Base-by-base conservation (phyloP, 2,113 vertebrate genomes). In the Percina caprodes region DNA sequence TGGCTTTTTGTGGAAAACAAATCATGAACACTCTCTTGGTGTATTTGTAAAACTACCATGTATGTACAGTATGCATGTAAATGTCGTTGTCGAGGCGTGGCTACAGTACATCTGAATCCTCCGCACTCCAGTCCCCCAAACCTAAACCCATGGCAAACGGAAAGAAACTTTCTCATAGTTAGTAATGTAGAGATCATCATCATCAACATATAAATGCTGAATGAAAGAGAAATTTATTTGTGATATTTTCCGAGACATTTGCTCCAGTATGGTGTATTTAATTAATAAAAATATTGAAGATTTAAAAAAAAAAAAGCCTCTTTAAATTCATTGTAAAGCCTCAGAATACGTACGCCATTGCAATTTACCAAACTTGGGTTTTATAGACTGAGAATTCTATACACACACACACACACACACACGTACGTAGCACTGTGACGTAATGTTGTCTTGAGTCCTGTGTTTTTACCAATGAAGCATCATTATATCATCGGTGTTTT, bases 241-340 rank as follows among this genome's bases (percentile, higher is more conserved):
- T 99, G 97, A 99, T 99, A 99, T 98, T 99, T 99, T 99, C 98
- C 97, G 97, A 99, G 97, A 98, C 97, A 97, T 98, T 98, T 99
- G 98, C 97, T 99, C 97, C 97, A 98, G 96, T 99, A 99, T 97
- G 97, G 97, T 99, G 98, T 99, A 99, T 99, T 99, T 99, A 99
- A 99, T 96, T 99, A 99, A 99, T 99, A 99, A 99, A 93, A 97
- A 94, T 96, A 96, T 95, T 96, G 97, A 97, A 95, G 94, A 96
- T 96, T 94, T 93, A 91, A 82, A 42, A 42, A 42, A 39, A 39
- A 42, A 11, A 42, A 91, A 91, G 72, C 74, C 91, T 93, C 74
- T 71, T 88, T 90, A 88, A 69, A 86, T 74, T 86, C 74, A 78
- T 91, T 90, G 68, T 46, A n/a, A 51, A 23, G 18, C 52, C 26